Evolutionary conservation across 2,113 vertebrate genomes (phyloP).

Genomic region (Paracanthobrama guichenoti): DNA sequence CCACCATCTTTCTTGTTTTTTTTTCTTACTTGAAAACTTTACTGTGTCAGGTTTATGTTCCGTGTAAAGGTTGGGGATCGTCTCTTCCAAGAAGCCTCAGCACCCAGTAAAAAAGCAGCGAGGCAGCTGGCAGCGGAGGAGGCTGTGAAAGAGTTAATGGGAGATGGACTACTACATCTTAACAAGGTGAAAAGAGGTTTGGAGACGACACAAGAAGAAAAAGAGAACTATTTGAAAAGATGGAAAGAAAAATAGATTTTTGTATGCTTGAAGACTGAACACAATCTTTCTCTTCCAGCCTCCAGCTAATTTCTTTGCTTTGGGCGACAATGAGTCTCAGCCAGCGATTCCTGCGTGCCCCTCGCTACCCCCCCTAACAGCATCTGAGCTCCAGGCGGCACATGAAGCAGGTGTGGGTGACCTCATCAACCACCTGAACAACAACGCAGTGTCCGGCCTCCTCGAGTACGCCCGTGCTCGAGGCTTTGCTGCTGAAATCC

Average conservation of each 20-base stretch:
- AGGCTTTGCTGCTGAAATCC: conserved; percentile 94
- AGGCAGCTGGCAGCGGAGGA: conserved; percentile 94
- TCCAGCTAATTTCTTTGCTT: conserved; percentile 66
- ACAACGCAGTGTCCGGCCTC: conserved; percentile 90
- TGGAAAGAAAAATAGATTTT: not conserved
- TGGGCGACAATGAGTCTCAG: conserved; percentile 63
- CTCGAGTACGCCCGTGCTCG: conserved; percentile 92
- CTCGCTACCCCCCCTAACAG: conserved; percentile 74
- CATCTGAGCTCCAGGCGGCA: conserved; percentile 73
- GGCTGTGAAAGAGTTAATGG: conserved; percentile 87
- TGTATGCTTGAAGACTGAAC: not conserved
- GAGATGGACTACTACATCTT: conserved; percentile 73
- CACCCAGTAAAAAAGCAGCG: conserved; percentile 93
- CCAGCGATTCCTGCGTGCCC: conserved; percentile 64
- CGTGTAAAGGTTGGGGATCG: conserved; percentile 87
- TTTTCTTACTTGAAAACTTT: not conserved
- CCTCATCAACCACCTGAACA: conserved; percentile 91
- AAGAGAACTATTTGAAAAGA: not conserved
- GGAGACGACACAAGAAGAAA: not conserved
- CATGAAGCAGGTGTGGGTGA: conserved; percentile 84
- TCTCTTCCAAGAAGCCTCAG: conserved; percentile 84
- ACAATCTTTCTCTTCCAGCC: conserved; percentile 63
- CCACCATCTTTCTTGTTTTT: conserved; percentile 9
- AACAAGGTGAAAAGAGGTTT: conserved; percentile 75
- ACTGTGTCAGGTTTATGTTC: conserved; percentile 86